These are phyloP conservation scores for Holotrichia oblita DNA, from an alignment of 1,140 invertebrate species.

Conservation along the genomic window DNA sequence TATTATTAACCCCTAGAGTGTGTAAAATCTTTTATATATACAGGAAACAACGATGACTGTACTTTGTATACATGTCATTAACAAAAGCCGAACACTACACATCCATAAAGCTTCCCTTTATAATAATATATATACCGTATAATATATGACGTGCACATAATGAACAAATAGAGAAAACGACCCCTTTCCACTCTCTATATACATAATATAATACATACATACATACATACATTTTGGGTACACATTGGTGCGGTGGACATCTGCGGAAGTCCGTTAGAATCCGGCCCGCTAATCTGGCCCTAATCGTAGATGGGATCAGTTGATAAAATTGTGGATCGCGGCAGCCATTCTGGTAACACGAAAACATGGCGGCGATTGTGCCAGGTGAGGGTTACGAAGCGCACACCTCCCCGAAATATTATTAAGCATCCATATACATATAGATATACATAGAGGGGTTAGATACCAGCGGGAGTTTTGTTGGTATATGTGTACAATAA, in stretches of 20 bases:
- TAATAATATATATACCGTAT: neutral
- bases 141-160: neutral
- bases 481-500: neutral
- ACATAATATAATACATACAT: neutral
- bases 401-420: slow-evolving; percentile 37
- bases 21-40: neutral
- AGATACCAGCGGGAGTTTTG: no score
- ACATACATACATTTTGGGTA: neutral
- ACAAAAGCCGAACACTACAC: neutral
- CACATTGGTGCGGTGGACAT: slow-evolving; percentile 48
- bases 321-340: slow-evolving; percentile 49
- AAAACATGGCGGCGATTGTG: slow-evolving; percentile 52
- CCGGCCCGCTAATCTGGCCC: slow-evolving; percentile 54
- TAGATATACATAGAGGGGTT: no score
- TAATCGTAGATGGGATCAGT: slow-evolving; percentile 56
- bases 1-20: neutral
- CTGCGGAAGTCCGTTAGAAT: slow-evolving; percentile 60
- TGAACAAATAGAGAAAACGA: slow-evolving; percentile 4
- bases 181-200: neutral
- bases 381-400: slow-evolving; percentile 48
- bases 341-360: slow-evolving; percentile 55
- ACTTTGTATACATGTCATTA: slow-evolving; percentile 12
- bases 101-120: neutral
- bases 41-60: neutral
- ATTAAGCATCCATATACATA: no score